Percentiles rank a stretch among this genome's conserved stretches.
phyloP scores from a whole-genome alignment of 1,140 invertebrate species.

The Cotesia chilonis region DNA sequence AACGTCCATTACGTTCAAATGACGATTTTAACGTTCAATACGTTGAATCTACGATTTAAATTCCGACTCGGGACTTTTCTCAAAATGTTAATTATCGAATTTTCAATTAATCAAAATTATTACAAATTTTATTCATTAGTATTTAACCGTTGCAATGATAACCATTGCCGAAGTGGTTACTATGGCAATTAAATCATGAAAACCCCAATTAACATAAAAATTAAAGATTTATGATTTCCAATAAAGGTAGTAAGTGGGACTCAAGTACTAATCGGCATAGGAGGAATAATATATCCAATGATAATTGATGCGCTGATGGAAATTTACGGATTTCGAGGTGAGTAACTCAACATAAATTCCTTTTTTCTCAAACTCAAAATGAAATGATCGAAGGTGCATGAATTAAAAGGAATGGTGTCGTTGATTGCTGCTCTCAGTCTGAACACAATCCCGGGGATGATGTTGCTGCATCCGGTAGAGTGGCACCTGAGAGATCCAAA shows the following conservation, averaged over 20 bases:
- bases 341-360: slow-evolving; percentile 16
- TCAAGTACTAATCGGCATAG: slow-evolving; percentile 57
- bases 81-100: too few relatives aligned
- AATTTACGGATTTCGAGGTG: slow-evolving; percentile 59
- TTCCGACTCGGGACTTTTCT: too few relatives aligned
- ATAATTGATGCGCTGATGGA: slow-evolving; percentile 56
- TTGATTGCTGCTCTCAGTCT: slow-evolving; percentile 59
- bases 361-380: not conserved
- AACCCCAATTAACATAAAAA: slow-evolving; percentile 8
- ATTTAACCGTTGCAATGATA: too few relatives aligned
- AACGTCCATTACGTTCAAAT: too few relatives aligned
- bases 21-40: too few relatives aligned
- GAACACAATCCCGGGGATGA: slow-evolving; percentile 58
- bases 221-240: slow-evolving; percentile 33
- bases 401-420: slow-evolving; percentile 53
- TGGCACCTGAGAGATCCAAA: slow-evolving; percentile 50
- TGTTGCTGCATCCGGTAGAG: slow-evolving; percentile 61
- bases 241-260: slow-evolving; percentile 58
- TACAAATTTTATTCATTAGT: too few relatives aligned
- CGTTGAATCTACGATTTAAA: too few relatives aligned
- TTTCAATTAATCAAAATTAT: too few relatives aligned
- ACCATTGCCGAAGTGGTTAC: too few relatives aligned
- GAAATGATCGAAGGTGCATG: not conserved
- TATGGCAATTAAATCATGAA: not conserved
- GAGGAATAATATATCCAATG: slow-evolving; percentile 58